Conservation (phyloP, 2,888 invertebrate genomes). For the Hyles lineata region DNA sequence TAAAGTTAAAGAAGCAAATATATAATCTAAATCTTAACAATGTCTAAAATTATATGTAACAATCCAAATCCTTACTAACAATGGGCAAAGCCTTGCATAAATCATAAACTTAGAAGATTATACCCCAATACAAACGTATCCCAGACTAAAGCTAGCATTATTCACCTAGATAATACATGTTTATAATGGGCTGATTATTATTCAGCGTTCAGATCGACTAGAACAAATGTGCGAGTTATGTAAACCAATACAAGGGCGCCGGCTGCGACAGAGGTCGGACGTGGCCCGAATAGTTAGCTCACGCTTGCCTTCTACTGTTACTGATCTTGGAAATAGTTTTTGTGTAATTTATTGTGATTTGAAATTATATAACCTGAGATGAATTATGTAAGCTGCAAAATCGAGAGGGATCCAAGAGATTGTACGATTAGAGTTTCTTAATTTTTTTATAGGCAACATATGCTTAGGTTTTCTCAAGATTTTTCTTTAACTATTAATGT, state of each 20-base stretch:
- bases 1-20: no score
- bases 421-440: no score
- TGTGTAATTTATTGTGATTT: neutral
- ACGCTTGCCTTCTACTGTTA: neutral
- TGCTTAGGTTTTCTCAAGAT: no score
- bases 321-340: neutral
- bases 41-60: no score
- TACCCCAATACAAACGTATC: neutral
- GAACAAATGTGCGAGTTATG: conserved; percentile 5
- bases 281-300: neutral
- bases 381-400: no score
- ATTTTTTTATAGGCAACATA: no score
- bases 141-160: neutral
- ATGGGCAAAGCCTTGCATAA: no score
- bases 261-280: conserved; percentile 3
- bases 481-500: no score
- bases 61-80: no score
- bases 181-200: conserved; percentile 5
- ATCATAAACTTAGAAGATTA: neutral
- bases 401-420: no score
- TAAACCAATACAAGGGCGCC: neutral
- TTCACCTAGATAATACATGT: neutral
- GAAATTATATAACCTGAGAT: no score
- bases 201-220: neutral
- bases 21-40: no score